These are phyloP conservation scores for Gopherus evgoodei DNA, from an alignment of 2,113 vertebrate genomes.

Conservation along the genomic window DNA sequence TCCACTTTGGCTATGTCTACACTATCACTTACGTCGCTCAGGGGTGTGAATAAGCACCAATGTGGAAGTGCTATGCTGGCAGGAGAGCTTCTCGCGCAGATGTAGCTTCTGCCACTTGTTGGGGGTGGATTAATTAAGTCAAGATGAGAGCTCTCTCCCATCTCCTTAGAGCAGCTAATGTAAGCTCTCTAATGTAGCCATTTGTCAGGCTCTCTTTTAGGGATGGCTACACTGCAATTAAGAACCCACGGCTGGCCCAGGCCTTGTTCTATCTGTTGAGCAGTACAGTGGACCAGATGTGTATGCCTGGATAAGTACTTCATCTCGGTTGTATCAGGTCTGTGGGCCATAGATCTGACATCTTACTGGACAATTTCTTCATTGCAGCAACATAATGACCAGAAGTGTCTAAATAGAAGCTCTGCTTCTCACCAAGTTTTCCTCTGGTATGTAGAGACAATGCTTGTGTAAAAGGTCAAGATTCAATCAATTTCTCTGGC, in stretches of 20 bases:
- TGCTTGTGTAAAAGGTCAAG: slow-evolving; percentile 75
- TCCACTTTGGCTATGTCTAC: background rate
- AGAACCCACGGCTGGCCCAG: background rate
- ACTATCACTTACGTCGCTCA: too few species aligned
- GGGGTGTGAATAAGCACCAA: too few species aligned
- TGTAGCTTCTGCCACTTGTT: too few species aligned
- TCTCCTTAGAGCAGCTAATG: too few species aligned
- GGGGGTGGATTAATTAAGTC: too few species aligned
- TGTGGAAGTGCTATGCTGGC: too few species aligned
- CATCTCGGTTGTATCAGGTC: background rate
- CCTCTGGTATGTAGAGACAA: slow-evolving; percentile 62
- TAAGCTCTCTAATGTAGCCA: too few species aligned
- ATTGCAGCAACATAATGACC: slow-evolving; percentile 27
- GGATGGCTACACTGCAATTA: background rate
- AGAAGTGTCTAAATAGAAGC: slow-evolving; percentile 59
- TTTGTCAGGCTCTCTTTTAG: background rate
- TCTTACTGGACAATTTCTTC: slow-evolving; percentile 1
- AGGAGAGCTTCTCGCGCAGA: too few species aligned
- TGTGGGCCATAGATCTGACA: background rate
- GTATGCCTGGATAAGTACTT: background rate
- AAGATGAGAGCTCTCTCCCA: too few species aligned
- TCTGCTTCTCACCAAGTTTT: slow-evolving; percentile 38
- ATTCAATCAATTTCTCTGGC: slow-evolving; percentile 62
- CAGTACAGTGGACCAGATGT: background rate
- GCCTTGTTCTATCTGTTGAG: background rate